Base-by-base conservation (phyloP, 2,888 invertebrate genomes). In the Augochlorella aurata region DNA sequence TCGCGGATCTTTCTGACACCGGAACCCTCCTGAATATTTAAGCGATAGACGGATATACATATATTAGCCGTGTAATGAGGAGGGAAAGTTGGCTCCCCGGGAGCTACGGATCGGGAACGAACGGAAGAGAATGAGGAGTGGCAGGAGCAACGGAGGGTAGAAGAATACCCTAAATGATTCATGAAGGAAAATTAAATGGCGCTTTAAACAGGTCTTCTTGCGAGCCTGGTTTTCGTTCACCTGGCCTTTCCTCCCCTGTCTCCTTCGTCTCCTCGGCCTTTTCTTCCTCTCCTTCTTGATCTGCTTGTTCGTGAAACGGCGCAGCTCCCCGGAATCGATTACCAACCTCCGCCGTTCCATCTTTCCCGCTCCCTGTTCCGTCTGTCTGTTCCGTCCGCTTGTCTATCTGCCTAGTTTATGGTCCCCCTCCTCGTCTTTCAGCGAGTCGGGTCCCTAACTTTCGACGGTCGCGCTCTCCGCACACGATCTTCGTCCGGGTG, bases 21-120 rank as follows among this genome's bases (percentile, higher is more conserved):
- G 86, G 82, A 86, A 89, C 79, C 80, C 83, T 87, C 78, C 75
- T 90, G 90, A 89, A 90, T 90, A 90, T 90, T 90, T 90, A 87
- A 89, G 82, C 87, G 85, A 83, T 81, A 85, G 85, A 84, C 83
- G 88, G 89, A 90, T 87, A 88, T 88, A 87, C 89, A 87, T 90
- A 87, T 86, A 89, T 90, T 89, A 89, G 74, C 79, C 72, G 63
- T 87, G 88, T 89, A 90, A 90, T 85, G 88, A 88, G 85, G 83
- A 85, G 75, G 74, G 80, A 81, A 77, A 74, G 82, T 66, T 74
- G 72, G 74, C 67, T 21, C 58, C 78, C 63, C 52, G 67, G 29
- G 81, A 18, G 70, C 75, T 69, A 29, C 47, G 79, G 65, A 79
- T 83, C 84, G 71, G 69, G 74, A 74, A 67, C 54, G 71, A 77